Evolutionary conservation across 2,797 vertebrate genomes (phyloP).

Genomic region (Allochrocebus solatus): DNA sequence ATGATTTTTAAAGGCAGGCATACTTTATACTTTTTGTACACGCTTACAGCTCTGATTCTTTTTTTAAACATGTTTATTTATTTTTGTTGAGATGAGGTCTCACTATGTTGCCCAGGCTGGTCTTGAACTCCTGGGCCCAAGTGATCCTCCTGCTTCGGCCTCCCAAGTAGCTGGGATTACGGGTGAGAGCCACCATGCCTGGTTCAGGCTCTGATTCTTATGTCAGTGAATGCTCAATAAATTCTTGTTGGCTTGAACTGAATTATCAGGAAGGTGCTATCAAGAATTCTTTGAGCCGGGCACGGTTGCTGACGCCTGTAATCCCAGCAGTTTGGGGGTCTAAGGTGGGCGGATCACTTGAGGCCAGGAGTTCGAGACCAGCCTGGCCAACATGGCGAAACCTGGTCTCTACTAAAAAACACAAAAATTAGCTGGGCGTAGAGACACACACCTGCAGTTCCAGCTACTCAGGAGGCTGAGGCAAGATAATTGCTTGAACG

Average conservation of each 20-base stretch:
- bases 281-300: neutral
- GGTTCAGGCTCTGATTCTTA: neutral
- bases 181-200: neutral
- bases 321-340: neutral
- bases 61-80: neutral
- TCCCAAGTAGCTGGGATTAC: neutral
- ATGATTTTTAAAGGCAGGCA: neutral
- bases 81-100: neutral
- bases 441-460: neutral
- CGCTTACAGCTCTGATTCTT: neutral
- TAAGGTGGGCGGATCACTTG: neutral
- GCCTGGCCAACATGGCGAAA: neutral
- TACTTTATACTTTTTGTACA: too few relatives aligned
- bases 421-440: neutral
- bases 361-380: neutral
- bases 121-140: neutral
- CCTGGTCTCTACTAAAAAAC: neutral
- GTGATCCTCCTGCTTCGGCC: neutral
- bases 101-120: neutral
- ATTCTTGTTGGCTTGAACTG: neutral
- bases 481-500: neutral
- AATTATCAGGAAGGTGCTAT: neutral
- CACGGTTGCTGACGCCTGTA: neutral
- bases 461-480: neutral
- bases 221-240: neutral